These are phyloP conservation scores for Cyanoliseus patagonus DNA, from an alignment of 2,113 vertebrate species.

Conservation along the genomic window DNA sequence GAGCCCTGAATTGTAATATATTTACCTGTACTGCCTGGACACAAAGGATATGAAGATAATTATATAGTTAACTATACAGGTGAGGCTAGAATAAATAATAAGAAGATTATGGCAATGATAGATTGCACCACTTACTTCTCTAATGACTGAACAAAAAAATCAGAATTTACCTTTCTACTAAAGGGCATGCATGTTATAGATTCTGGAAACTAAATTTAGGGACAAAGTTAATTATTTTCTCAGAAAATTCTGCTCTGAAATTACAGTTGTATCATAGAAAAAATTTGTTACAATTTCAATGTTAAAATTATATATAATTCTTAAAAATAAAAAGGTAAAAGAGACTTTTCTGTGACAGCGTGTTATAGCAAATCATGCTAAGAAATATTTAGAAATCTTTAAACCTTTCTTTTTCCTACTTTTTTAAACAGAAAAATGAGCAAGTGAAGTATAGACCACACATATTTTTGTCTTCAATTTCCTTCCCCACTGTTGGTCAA, in stretches of 20 bases:
- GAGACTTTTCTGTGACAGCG: accelerated
- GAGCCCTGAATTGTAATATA: not conserved
- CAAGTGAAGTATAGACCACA: not conserved
- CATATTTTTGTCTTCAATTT: not conserved
- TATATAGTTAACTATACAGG: not conserved
- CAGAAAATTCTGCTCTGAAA: not conserved
- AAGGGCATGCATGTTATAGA: not conserved
- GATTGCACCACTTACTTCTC: not conserved
- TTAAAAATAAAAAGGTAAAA: not conserved
- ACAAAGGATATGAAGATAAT: not conserved
- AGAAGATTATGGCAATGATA: accelerated
- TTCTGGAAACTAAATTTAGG: not conserved
- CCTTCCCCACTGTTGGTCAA: accelerated
- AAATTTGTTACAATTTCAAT: not conserved
- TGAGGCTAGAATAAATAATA: not conserved
- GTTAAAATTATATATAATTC: not conserved
- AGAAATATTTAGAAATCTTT: not conserved
- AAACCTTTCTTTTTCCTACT: accelerated
- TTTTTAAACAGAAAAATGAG: not conserved
- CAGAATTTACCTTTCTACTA: not conserved
- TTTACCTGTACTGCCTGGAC: not conserved
- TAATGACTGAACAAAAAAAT: not conserved
- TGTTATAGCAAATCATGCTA: accelerated
- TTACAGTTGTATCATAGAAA: not conserved
- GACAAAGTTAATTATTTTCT: not conserved